phyloP scores from a whole-genome alignment of 2,888 invertebrate genomes.

The Dryomyza anilis region DNA sequence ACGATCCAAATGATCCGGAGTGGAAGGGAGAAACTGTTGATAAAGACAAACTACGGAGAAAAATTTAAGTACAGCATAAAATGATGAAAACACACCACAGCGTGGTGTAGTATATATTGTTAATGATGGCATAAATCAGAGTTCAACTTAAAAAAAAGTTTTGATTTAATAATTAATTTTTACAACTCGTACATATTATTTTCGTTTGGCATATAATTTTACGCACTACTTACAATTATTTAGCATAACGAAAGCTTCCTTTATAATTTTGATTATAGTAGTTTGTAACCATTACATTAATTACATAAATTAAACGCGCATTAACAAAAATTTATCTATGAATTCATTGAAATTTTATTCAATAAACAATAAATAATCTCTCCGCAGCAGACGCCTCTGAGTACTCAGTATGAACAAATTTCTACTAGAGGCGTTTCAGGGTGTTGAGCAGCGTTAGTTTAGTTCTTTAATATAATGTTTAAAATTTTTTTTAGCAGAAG shows the following conservation, averaged over 20 bases:
- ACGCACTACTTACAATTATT: not conserved
- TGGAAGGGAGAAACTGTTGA: conserved; percentile 65
- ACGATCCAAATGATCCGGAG: conserved; percentile 86
- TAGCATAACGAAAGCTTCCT: conserved; percentile 11
- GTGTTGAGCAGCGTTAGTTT: no score
- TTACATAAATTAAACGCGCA: not conserved
- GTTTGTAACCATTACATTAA: conserved; percentile 11
- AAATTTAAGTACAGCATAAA: conserved; percentile 28
- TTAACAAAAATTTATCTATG: not conserved
- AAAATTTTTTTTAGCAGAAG: conserved; percentile 6
- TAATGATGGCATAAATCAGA: conserved; percentile 2
- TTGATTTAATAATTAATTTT: not conserved
- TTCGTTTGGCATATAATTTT: conserved; percentile 1
- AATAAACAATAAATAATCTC: not conserved
- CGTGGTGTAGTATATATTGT: not conserved
- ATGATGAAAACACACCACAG: not conserved
- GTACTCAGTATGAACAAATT: no score
- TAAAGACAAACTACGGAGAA: conserved; percentile 34
- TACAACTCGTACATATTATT: not conserved
- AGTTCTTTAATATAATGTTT: no score
- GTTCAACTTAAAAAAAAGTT: conserved; percentile 7
- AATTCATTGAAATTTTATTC: conserved; percentile 5
- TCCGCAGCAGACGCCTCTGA: no score
- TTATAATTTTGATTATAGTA: conserved; percentile 14
- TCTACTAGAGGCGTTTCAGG: no score